A percentile compares a stretch with the other conserved stretches of the same genome.
Evolutionary conservation across 2,888 invertebrate genomes (phyloP).

Genomic region (Nudaria mundana): DNA sequence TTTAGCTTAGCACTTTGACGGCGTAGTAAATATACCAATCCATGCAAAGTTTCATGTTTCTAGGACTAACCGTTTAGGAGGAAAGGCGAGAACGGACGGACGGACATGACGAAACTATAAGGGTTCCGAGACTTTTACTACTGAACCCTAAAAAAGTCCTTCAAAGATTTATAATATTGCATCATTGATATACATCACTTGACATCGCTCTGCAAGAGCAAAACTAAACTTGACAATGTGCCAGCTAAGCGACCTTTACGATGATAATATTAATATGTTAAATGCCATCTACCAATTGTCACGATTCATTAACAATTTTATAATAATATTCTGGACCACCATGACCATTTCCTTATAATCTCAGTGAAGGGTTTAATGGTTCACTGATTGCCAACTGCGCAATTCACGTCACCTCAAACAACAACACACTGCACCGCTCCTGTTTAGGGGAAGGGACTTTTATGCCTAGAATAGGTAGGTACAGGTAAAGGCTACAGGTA

Average conservation of each 20-base stretch:
- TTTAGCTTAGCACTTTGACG: no score
- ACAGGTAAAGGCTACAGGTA: no score
- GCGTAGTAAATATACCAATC: no score
- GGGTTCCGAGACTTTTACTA: no score
- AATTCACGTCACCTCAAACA: constrained; percentile 27
- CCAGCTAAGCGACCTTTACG: constrained; percentile 66
- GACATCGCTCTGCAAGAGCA: constrained; percentile 45
- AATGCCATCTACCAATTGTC: constrained; percentile 63
- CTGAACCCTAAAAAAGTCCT: no score
- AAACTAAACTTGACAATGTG: constrained; percentile 57
- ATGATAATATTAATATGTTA: constrained; percentile 55
- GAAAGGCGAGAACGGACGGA: no score
- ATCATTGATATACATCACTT: constrained; percentile 20
- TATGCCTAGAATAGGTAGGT: no score
- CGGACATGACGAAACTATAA: no score
- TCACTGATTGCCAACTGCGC: constrained; percentile 22
- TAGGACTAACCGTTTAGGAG: no score
- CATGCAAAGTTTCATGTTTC: no score
- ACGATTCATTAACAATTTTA: constrained; percentile 44
- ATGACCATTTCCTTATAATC: constrained; percentile 23
- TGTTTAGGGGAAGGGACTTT: constrained; percentile 37
- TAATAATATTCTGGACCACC: no score
- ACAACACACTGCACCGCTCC: constrained; percentile 28
- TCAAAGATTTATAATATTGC: constrained; percentile 14
- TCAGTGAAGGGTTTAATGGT: constrained; percentile 27